Conservation (phyloP, 2,797 vertebrate genomes). For the Hoplostethus mediterraneus region DNA sequence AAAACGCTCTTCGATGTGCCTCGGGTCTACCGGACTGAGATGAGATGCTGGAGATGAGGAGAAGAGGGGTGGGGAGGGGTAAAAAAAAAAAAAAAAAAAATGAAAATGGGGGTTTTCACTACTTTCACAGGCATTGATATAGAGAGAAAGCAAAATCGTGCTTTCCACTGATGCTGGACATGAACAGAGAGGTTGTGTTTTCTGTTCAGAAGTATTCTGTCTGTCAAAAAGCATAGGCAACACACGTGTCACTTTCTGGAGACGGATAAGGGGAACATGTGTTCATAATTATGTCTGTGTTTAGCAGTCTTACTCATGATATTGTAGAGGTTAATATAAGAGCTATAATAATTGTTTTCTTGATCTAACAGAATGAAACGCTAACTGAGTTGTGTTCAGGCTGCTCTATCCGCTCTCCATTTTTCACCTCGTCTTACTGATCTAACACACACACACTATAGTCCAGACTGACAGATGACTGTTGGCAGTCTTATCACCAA, state of each 20-base stretch:
- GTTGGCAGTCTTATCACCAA: constrained; percentile 37
- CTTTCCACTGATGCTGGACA: constrained; percentile 66
- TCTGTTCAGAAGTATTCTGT: constrained; percentile 41
- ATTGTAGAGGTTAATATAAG: constrained; percentile 73
- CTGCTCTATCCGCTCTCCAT: constrained; percentile 46
- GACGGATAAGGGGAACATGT: constrained; percentile 23
- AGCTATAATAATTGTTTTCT: constrained; percentile 63
- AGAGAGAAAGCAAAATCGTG: constrained; percentile 33
- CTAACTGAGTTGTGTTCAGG: constrained; percentile 48
- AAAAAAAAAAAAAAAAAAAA: too few relatives aligned
- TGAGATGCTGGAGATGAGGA: constrained; percentile 22
- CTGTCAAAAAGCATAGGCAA: constrained; percentile 40
- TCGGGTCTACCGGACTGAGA: constrained; percentile 39
- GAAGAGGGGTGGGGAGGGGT: constrained; percentile 1
- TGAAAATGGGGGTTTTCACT: not conserved
- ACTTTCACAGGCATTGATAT: constrained; percentile 24
- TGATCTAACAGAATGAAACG: constrained; percentile 51
- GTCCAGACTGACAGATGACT: constrained; percentile 28
- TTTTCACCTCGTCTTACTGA: constrained; percentile 29
- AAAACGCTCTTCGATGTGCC: constrained; percentile 13
- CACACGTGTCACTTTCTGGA: constrained; percentile 58
- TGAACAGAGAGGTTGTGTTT: constrained; percentile 53
- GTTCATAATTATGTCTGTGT: constrained; percentile 59
- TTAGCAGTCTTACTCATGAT: constrained; percentile 64
- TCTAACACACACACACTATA: constrained; percentile 19